These are phyloP conservation scores for Thinocorus orbignyianus DNA, from an alignment of 2,113 vertebrate genomes.

Conservation along the genomic window DNA sequence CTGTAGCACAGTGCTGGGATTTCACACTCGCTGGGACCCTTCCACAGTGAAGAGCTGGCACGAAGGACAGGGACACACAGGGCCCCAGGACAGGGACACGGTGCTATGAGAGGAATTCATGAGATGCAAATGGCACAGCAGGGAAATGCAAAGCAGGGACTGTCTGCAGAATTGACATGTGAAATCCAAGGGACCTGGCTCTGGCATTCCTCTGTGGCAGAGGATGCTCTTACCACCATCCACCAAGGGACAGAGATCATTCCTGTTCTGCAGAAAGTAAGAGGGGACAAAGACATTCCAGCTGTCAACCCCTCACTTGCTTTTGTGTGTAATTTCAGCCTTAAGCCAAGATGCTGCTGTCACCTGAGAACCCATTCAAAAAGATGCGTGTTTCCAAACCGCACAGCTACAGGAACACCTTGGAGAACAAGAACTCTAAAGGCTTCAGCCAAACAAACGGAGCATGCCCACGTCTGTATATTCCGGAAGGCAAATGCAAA, in stretches of 20 bases:
- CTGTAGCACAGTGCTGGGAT: neutral
- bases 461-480: neutral
- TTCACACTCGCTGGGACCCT: neutral
- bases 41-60: neutral
- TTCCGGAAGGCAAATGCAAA: neutral
- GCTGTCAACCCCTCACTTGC: neutral
- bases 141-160: slow-evolving; percentile 14
- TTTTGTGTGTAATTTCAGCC: neutral
- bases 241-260: rapidly evolving
- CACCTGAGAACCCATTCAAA: neutral
- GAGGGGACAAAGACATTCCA: neutral
- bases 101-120: neutral
- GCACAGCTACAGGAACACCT: neutral
- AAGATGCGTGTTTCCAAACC: neutral
- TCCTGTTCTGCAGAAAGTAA: neutral
- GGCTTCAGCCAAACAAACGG: neutral
- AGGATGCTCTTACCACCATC: neutral
- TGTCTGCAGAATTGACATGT: neutral
- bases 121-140: slow-evolving; percentile 44
- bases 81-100: neutral
- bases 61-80: too few relatives aligned
- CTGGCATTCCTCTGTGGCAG: neutral
- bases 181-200: neutral
- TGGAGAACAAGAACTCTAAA: neutral
- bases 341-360: neutral